Evolutionary conservation across 2,888 invertebrate species (phyloP).

Genomic region (Cremastobaeus sp.): DNA sequence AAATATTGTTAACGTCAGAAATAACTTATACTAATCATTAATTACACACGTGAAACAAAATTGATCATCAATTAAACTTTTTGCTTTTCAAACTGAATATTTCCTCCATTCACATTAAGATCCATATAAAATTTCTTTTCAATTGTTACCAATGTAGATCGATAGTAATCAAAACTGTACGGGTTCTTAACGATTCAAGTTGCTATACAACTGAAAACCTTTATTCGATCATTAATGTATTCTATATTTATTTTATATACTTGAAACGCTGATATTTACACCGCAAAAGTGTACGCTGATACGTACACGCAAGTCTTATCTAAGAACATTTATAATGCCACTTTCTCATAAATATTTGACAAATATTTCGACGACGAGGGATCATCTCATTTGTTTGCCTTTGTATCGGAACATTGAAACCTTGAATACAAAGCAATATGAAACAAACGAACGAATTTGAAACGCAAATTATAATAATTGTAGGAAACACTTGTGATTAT

Average conservation of each 20-base stretch:
- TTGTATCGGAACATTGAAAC: background rate
- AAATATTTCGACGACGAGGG: constrained; percentile 56
- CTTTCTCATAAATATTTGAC: constrained; percentile 50
- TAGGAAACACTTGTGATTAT: too few species aligned
- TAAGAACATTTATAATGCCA: constrained; percentile 61
- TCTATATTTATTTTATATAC: constrained; percentile 20
- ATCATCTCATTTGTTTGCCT: background rate
- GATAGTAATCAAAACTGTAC: constrained; percentile 1
- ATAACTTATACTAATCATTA: constrained; percentile 75
- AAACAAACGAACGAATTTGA: too few species aligned
- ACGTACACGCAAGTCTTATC: constrained; percentile 35
- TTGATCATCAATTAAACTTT: too few species aligned
- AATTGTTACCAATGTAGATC: background rate
- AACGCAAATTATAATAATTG: too few species aligned
- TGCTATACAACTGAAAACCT: too few species aligned
- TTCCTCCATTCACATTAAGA: background rate
- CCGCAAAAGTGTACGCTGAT: constrained; percentile 28
- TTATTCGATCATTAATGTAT: background rate
- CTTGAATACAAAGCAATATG: background rate
- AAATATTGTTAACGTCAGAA: constrained; percentile 66
- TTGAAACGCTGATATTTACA: constrained; percentile 54
- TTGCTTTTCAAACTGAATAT: background rate
- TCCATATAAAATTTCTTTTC: constrained; percentile 2
- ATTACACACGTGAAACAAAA: too few species aligned
- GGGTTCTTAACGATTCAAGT: background rate